phyloP scores from a whole-genome alignment of 92 coral and sea anemone species.

The Micromussa lordhowensis region DNA sequence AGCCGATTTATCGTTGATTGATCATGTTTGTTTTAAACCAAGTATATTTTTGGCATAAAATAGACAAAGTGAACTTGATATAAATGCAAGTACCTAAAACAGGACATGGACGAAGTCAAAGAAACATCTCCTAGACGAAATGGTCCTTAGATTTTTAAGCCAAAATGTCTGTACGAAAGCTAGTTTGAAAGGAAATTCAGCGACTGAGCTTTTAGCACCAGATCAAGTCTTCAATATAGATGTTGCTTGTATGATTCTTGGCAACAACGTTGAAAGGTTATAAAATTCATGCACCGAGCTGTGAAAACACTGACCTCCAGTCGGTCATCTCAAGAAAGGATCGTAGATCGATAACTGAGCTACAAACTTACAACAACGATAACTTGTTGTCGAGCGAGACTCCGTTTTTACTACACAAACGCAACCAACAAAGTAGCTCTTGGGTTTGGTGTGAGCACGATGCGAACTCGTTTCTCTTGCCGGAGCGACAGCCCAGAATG shows the following conservation, averaged over 20 bases:
- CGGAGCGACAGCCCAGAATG: not conserved
- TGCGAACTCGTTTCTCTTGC: not conserved
- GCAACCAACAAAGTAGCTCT: not conserved
- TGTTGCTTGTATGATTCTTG: not conserved
- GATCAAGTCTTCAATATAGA: not conserved
- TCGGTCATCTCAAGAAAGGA: not conserved
- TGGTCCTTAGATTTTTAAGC: not conserved
- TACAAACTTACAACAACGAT: not conserved
- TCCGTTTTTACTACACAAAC: not conserved
- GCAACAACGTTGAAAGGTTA: not conserved
- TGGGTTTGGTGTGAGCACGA: not conserved
- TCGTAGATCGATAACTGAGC: not conserved
- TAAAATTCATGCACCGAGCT: not conserved
- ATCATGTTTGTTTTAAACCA: constrained; percentile 2
- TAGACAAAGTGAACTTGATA: not conserved
- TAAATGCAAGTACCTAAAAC: not conserved
- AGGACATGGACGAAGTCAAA: not conserved
- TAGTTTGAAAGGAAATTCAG: not conserved
- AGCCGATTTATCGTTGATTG: not conserved
- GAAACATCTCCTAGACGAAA: not conserved
- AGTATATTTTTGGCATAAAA: constrained; percentile 9
- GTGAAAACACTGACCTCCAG: constrained; percentile 14
- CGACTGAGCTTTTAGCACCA: not conserved
- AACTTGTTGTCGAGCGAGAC: not conserved
- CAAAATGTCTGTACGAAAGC: not conserved